Base-by-base conservation (phyloP, 2,113 vertebrate genomes). In the Caranx melampygus region DNA sequence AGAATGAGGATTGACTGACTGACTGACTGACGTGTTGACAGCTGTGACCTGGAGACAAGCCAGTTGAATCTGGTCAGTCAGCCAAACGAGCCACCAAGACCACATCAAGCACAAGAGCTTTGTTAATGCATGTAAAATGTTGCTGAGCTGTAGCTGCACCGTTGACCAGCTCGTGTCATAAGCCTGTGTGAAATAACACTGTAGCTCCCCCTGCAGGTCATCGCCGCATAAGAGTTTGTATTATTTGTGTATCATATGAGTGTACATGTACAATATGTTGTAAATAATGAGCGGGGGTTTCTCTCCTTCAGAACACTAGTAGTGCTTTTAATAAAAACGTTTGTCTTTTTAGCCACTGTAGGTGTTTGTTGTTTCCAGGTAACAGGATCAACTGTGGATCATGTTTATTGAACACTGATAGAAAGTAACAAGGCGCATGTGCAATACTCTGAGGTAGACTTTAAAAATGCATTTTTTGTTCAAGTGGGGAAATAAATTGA, bases 251-350 rank as follows among this genome's bases (percentile, higher is more conserved):
- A 82, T 58, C 21, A 9, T 26, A 26, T 26, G 26, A 26, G 31
- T 83, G 79, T 64, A 84, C 77, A 82, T 91, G 59, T 87, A 79
- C 31, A 75, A 47, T 52, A 64, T 75, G 61, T 66, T 92, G 85
- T 90, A 87, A 81, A 90, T 91, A 86, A 52, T 7, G 37, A 84
- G 35, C 10, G 13, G 11, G 31, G 18, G 31, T 15, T 55, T 47
- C 11, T 57, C 34, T 73, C 45, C 37, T 82, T 77, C 10, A 42
- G 20, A 72, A 70, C 54, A 63, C 52, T 72, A 3, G 58, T 58
- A 7, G 61, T 83, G 69, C 45, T 87, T 86, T 92, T 83, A 88
- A 88, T 90, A 78, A 89, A 88, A 59, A 3, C 0, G 34, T 26
- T 40, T 44, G 31, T 34, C 10, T 72, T 88, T 87, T 84, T 65